Conservation (phyloP, 2,888 invertebrate genomes). For the Odontocerum albicorne region DNA sequence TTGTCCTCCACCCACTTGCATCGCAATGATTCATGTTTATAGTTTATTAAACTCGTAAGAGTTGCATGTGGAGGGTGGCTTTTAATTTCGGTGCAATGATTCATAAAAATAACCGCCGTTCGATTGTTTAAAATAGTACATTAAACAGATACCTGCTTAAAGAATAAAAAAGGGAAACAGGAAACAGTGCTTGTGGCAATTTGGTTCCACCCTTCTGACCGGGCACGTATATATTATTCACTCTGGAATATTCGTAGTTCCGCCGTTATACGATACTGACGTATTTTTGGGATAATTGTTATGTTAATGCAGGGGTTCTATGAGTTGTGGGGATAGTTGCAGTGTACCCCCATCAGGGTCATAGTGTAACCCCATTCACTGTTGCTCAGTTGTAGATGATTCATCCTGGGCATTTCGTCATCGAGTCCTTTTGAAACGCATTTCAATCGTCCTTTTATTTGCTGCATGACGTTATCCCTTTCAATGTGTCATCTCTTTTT, state of each 20-base stretch:
- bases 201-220: slow-evolving; percentile 4
- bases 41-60: too few relatives aligned
- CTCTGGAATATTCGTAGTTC: background rate
- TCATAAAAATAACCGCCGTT: slow-evolving; percentile 17
- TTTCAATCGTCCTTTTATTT: slow-evolving; percentile 9
- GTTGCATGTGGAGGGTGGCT: slow-evolving; percentile 5
- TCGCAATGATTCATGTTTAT: too few relatives aligned
- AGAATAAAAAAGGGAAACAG: slow-evolving; percentile 17
- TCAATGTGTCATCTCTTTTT: slow-evolving; percentile 9
- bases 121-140: slow-evolving; percentile 3
- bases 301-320: slow-evolving; percentile 25
- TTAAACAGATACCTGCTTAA: slow-evolving; percentile 15
- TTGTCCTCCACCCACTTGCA: too few relatives aligned
- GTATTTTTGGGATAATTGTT: slow-evolving; percentile 30
- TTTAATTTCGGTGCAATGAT: slow-evolving; percentile 11
- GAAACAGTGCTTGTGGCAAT: slow-evolving; percentile 14
- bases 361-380: slow-evolving; percentile 6
- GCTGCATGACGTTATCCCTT: slow-evolving; percentile 14
- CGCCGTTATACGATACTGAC: slow-evolving; percentile 16
- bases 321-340: slow-evolving; percentile 1
- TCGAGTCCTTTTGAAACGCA: slow-evolving; percentile 8
- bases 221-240: background rate
- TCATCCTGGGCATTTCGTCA: slow-evolving; percentile 10
- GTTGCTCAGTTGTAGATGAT: background rate
- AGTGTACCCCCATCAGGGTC: background rate